Evolutionary conservation across 1,140 invertebrate genomes (phyloP).

Genomic region (Hycleus phaleratus): DNA sequence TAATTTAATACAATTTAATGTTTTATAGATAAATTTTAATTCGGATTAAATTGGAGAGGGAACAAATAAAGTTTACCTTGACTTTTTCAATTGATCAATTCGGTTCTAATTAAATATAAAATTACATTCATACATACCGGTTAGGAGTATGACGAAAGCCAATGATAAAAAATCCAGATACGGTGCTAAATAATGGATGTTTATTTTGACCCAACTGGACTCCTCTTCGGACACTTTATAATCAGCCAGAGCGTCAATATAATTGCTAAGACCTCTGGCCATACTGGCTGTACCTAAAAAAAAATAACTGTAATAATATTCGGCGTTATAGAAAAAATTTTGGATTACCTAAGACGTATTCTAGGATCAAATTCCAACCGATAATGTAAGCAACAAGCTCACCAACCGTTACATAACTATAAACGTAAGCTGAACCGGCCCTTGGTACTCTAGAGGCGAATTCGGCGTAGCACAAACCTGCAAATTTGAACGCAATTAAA

Average conservation of each 20-base stretch:
- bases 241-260: constrained; percentile 74
- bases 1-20: too few species aligned
- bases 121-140: constrained; percentile 38
- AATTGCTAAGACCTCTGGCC: constrained; percentile 83
- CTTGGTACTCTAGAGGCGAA: constrained; percentile 80
- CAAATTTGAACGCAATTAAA: constrained; percentile 23
- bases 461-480: constrained; percentile 76
- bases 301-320: constrained; percentile 1
- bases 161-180: constrained; percentile 82
- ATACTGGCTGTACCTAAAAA: constrained; percentile 75
- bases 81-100: too few species aligned
- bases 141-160: constrained; percentile 57
- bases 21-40: too few species aligned
- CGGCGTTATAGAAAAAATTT: neutral
- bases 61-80: too few species aligned
- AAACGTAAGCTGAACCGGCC: constrained; percentile 81
- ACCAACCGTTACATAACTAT: constrained; percentile 82
- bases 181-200: constrained; percentile 61
- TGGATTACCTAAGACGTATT: constrained; percentile 77
- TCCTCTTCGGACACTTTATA: constrained; percentile 66
- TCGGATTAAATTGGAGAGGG: too few species aligned
- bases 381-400: constrained; percentile 71
- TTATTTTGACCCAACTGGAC: constrained; percentile 58
- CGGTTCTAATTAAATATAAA: neutral
- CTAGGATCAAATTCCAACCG: constrained; percentile 86